Conservation (phyloP, 2,888 invertebrate species). For the Muschampia plurimacula region DNA sequence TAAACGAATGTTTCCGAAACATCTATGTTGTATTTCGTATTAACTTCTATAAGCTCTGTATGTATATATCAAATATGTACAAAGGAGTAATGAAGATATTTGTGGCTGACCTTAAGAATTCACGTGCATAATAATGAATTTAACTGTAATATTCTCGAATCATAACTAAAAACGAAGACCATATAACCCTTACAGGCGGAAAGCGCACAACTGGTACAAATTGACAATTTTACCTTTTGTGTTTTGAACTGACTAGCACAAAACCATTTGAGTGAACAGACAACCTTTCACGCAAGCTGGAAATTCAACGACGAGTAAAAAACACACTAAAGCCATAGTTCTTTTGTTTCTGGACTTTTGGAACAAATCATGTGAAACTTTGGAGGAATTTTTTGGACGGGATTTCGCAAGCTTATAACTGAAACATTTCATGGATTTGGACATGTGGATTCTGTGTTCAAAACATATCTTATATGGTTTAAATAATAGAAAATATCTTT, state of each 20-base stretch:
- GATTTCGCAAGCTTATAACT: not conserved
- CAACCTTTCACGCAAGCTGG: not conserved
- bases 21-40: too few relatives aligned
- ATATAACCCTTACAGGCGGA: too few relatives aligned
- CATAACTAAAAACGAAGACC: too few relatives aligned
- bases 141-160: too few relatives aligned
- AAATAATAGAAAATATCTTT: not conserved
- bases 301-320: not conserved
- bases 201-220: not conserved
- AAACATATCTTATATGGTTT: not conserved
- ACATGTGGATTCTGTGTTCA: not conserved
- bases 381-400: not conserved
- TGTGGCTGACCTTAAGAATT: too few relatives aligned
- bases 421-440: not conserved
- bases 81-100: too few relatives aligned
- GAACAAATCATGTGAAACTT: constrained; percentile 5
- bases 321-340: not conserved
- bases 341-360: constrained; percentile 6
- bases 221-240: not conserved
- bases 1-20: too few relatives aligned
- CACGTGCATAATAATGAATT: too few relatives aligned
- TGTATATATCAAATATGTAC: too few relatives aligned
- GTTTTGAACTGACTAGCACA: not conserved
- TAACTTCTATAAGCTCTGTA: too few relatives aligned
- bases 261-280: not conserved